Percentiles rank a stretch among this genome's conserved stretches.
Conservation (phyloP, 2,888 invertebrate genomes). For the Phragmatobia fuliginosa region DNA sequence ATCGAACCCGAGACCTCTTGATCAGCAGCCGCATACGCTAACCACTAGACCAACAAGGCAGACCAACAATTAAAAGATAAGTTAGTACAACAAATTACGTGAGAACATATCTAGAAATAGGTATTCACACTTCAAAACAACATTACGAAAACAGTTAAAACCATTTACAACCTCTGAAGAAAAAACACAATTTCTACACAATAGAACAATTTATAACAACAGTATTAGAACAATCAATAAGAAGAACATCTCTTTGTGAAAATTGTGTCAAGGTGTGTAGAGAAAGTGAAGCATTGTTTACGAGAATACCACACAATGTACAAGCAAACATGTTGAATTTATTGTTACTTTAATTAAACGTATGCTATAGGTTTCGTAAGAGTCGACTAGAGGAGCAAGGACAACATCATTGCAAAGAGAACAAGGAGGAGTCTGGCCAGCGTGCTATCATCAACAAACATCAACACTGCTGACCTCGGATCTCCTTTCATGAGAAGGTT, state of each 20-base stretch:
- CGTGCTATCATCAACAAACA: too few species aligned
- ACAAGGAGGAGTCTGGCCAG: too few species aligned
- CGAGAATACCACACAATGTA: slow-evolving; percentile 3
- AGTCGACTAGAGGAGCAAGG: background rate
- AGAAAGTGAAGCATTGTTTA: slow-evolving; percentile 12
- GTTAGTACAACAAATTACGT: background rate
- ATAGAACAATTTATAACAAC: slow-evolving; percentile 14
- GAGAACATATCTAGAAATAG: background rate
- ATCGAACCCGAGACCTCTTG: too few species aligned
- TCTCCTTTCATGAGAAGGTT: too few species aligned
- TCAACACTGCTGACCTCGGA: too few species aligned
- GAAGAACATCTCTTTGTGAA: background rate
- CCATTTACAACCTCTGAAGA: background rate
- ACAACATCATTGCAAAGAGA: too few species aligned
- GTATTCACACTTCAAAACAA: background rate
- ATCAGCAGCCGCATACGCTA: too few species aligned
- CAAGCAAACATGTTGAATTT: background rate
- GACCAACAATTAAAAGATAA: too few species aligned
- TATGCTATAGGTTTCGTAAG: background rate
- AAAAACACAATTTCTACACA: slow-evolving; percentile 6
- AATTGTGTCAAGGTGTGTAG: slow-evolving; percentile 3
- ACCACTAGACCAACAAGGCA: too few species aligned
- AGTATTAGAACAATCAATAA: slow-evolving; percentile 10
- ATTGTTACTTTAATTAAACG: slow-evolving; percentile 1
- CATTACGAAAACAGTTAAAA: background rate